Evolutionary conservation across 2,888 invertebrate genomes (phyloP), one percentile per base, ranked within the genome.

Genomic region (Itoplectis maculator): DNA sequence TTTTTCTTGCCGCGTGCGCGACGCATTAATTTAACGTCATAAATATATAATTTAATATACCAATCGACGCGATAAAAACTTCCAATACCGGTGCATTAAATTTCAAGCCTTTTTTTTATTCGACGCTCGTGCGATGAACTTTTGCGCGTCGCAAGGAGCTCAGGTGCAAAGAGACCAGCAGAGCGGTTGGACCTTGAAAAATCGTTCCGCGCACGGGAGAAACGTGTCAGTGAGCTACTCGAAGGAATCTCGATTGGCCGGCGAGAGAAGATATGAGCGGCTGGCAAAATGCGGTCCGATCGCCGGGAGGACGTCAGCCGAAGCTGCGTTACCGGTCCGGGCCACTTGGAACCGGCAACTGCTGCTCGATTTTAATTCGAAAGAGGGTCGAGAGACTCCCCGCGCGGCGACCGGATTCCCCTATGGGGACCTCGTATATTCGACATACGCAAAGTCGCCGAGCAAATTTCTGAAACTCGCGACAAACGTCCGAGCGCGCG

Each of bases 171-270:
- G 15, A 37, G 15, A 59, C n/a, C 37, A 59, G 8, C 35, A 3
- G 3, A 5, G 20, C 23, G 29, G 7, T 37, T 15, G n/a, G 37
- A 15, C 59, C 23, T 23, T 54, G 59, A 54, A 59, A 74, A 66
- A 11, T 80, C 42, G 54, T 29, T 42, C 70, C 23, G 68, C 66
- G 47, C 40, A 40, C 69, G 11, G 51, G 61, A 9, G 35, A 81
- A 77, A 40, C 70, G 51, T 66, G 15, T 15, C 54, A 74, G 77
- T 77, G 78, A 63, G 68, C 15, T 59, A 40, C 65, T 15, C 42
- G 77, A 78, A 56, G 61, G 66, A 78, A 77, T 78, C 81, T 81
- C 73, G 45, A 29, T 61, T 78, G 69, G 77, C 40, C 42, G 40
- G 54, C 70, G 70, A 40, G 56, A 42, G 70, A 70, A 54, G 56